A percentile compares a stretch with the other conserved stretches of the same genome.
These are phyloP conservation scores for Eciton burchellii DNA, from an alignment of 1,140 invertebrate species.

Conservation along the genomic window DNA sequence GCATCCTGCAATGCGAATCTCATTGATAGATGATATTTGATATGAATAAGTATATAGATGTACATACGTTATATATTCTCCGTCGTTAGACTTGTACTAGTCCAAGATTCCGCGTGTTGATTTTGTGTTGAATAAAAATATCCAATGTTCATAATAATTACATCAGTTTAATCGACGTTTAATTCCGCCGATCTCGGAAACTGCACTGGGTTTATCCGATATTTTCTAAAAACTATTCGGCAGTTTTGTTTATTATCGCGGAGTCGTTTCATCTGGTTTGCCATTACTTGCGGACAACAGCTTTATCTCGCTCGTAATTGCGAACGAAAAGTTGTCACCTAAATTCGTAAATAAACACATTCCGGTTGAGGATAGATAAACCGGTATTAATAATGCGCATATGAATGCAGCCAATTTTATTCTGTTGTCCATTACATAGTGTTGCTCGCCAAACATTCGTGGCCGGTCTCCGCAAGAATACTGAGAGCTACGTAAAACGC, in stretches of 20 bases:
- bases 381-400: neutral
- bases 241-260: slow-evolving; percentile 1
- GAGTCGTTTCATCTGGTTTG: slow-evolving; percentile 20
- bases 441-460: slow-evolving; percentile 32
- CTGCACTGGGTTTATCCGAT: too few relatives aligned
- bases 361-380: neutral
- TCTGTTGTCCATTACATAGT: slow-evolving; percentile 42
- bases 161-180: too few relatives aligned
- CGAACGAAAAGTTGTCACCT: neutral
- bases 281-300: slow-evolving; percentile 4
- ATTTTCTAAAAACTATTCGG: neutral
- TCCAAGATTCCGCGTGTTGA: neutral
- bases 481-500: slow-evolving; percentile 6
- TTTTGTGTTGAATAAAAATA: slow-evolving; percentile 38
- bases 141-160: slow-evolving; percentile 36
- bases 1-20: slow-evolving; percentile 17
- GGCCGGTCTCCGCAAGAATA: slow-evolving; percentile 6
- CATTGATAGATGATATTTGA: slow-evolving; percentile 35
- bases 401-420: slow-evolving; percentile 54
- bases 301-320: neutral
- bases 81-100: slow-evolving; percentile 3
- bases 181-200: too few relatives aligned
- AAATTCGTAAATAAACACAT: slow-evolving; percentile 7
- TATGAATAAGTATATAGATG: slow-evolving; percentile 9
- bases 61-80: slow-evolving; percentile 40